Conservation (phyloP, 1,140 invertebrate species). For the Phthorimaea operculella region DNA sequence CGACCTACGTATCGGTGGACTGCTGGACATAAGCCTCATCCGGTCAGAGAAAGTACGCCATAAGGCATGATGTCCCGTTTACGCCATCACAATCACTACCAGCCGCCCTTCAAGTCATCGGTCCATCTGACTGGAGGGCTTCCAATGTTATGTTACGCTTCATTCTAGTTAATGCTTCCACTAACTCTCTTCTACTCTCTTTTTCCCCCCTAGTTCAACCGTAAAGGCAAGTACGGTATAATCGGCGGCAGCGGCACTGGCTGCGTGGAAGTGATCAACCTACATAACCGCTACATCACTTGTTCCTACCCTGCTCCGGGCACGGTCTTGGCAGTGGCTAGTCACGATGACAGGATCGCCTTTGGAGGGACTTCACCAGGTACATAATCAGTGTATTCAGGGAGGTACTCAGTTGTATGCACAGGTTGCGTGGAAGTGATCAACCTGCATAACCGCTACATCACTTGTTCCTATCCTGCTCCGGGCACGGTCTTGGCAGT, state of each 20-base stretch:
- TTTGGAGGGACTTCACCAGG: conserved; percentile 22
- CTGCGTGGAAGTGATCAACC: conserved; percentile 57
- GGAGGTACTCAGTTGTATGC: no score
- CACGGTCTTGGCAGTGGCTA: conserved; percentile 38
- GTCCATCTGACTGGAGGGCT: no score
- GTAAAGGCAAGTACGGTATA: conserved; percentile 57
- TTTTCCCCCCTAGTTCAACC: conserved; percentile 38
- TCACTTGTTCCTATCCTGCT: conserved; percentile 48
- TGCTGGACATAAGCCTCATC: no score
- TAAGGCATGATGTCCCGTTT: no score
- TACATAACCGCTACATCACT: conserved; percentile 54
- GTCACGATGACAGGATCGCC: conserved; percentile 45
- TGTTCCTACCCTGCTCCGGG: conserved; percentile 51
- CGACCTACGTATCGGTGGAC: no score
- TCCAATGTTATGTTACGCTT: no score
- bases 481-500: conserved; percentile 38
- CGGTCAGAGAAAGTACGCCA: no score
- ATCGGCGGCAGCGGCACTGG: conserved; percentile 60
- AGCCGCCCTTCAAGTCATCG: no score
- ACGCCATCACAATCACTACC: no score
- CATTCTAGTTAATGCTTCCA: no score
- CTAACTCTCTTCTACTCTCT: no score
- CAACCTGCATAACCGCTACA: conserved; percentile 59
- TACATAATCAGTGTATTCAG: no score
- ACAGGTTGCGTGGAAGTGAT: conserved; percentile 56